phyloP scores from a whole-genome alignment of 1,140 invertebrate genomes.

The Phthorimaea operculella region DNA sequence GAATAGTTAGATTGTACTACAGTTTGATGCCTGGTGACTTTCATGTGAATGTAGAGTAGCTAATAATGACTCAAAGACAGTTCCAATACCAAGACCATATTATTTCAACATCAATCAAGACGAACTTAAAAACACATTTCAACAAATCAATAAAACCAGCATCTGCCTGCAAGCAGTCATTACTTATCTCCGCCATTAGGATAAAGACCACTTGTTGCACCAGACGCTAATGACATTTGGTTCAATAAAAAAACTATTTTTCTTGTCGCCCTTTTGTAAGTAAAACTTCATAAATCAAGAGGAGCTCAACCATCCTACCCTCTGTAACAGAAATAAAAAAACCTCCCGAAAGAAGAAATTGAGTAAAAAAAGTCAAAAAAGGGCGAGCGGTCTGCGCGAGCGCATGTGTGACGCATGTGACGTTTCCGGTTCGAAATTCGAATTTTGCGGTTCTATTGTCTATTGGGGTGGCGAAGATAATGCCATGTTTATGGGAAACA shows the following conservation, averaged over 20 bases:
- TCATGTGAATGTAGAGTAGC: too few relatives aligned
- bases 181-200: slow-evolving; percentile 7
- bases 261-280: slow-evolving; percentile 24
- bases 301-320: slow-evolving; percentile 31
- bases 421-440: slow-evolving; percentile 49
- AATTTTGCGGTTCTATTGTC: slow-evolving; percentile 49
- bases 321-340: slow-evolving; percentile 32
- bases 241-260: slow-evolving; percentile 11
- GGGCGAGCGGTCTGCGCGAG: slow-evolving; percentile 38
- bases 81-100: too few relatives aligned
- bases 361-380: slow-evolving; percentile 54
- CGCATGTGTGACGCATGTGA: slow-evolving; percentile 56
- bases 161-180: slow-evolving; percentile 2
- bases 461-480: slow-evolving; percentile 24
- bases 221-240: slow-evolving; percentile 29
- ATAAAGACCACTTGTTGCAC: slow-evolving; percentile 30
- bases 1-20: too few relatives aligned
- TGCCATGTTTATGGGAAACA: slow-evolving; percentile 7
- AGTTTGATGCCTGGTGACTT: too few relatives aligned
- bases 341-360: slow-evolving; percentile 17
- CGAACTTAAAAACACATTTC: neutral
- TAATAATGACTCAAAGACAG: too few relatives aligned
- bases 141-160: slow-evolving; percentile 4
- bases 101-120: too few relatives aligned
- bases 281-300: slow-evolving; percentile 48